phyloP scores from a whole-genome alignment of 2,797 vertebrate species.

The Eleutherodactylus coqui region DNA sequence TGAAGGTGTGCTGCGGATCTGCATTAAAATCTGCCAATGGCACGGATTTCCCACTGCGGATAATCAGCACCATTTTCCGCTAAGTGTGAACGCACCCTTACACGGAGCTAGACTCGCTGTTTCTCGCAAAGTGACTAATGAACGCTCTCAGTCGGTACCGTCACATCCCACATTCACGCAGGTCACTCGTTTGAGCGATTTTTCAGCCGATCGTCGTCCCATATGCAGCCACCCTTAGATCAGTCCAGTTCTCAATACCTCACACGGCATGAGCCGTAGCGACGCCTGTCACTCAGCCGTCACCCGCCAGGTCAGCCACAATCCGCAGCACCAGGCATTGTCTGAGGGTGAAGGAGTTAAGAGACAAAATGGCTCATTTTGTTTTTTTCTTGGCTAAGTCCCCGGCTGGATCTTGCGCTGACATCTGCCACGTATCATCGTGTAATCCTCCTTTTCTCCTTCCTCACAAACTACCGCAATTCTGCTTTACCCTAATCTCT shows the following conservation, averaged over 20 bases:
- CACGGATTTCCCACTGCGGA: no score
- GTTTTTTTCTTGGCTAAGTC: slow-evolving; percentile 69
- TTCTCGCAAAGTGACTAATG: no score
- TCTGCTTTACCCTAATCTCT: slow-evolving; percentile 79
- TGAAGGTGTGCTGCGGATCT: no score
- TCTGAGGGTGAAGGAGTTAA: slow-evolving; percentile 42
- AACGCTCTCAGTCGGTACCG: no score
- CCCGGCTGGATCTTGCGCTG: slow-evolving; percentile 67
- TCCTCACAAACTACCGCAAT: slow-evolving; percentile 68
- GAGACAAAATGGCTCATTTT: slow-evolving; percentile 68
- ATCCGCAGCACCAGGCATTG: not conserved
- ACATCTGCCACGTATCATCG: slow-evolving; percentile 72
- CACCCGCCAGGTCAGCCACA: not conserved
- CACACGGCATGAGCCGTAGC: not conserved
- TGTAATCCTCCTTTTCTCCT: slow-evolving; percentile 74
- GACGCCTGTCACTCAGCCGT: not conserved
- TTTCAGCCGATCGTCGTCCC: no score
- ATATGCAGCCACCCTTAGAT: no score
- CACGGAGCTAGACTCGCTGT: no score
- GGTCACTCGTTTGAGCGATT: no score
- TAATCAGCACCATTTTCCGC: no score
- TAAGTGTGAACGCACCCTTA: no score
- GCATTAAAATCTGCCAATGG: no score
- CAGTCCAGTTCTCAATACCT: not conserved
- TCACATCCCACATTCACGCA: no score